Base-by-base conservation (phyloP, 2,113 vertebrate species). In the Alouatta palliata region DNA sequence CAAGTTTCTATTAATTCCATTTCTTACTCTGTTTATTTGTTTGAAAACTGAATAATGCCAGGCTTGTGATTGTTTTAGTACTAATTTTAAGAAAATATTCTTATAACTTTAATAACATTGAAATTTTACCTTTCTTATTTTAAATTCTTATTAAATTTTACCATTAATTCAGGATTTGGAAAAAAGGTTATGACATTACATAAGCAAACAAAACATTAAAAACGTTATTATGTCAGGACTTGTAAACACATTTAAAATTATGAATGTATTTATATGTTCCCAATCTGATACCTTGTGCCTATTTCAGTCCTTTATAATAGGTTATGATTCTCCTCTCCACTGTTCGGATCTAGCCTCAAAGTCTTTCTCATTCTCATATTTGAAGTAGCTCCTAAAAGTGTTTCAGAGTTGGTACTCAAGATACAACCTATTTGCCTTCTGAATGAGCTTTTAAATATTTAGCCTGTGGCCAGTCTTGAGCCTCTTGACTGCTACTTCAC, bases 271-370 rank as follows among this genome's bases (percentile, higher is more conserved):
- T 84, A 35, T 92, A 25, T 75, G 11, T 54, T 0, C 23, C 32
- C n/a, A 3, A 6, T 37, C 23, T 23, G 14, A 4, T 17, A 40
- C 10, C 4, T 16, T 43, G 0, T n/a, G 0, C 6, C 21, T 30
- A 10, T 32, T 77, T 32, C 14, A 5, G 8, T 32, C 5, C 19
- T 86, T 49, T 6, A 21, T 91, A n/a, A 32, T 68, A 8, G 37
- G 9, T n/a, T 45, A 19, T 32, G 3, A 27, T 43, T 3, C 5
- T 40, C 2, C 76, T 93, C 87, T 7, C 23, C 16, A 16, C 19
- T 49, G 71, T 64, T 56, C 64, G 7, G 2, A 79, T 66, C 19
- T 73, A 68, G 14, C 23, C 9, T 92, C 30, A 35, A 80, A 86
- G 19, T 87, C 40, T 76, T n/a, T 49, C 71, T 90, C 8, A 82